phyloP scores from a whole-genome alignment of 2,113 vertebrate genomes.

The Hepsetus odoe region DNA sequence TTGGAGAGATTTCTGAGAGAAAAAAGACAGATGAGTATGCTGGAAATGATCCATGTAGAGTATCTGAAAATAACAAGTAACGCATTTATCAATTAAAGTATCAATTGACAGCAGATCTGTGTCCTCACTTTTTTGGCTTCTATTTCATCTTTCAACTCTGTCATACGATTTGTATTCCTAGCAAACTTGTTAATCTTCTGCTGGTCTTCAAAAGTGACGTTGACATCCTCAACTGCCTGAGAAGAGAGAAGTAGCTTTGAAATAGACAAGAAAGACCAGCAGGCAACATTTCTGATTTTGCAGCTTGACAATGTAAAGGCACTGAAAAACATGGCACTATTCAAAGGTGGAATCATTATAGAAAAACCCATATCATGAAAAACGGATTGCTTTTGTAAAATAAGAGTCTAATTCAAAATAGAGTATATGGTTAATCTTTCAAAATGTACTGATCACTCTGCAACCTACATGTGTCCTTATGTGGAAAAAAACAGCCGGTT shows the following conservation, averaged over 20 bases:
- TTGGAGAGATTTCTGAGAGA: slow-evolving; percentile 88
- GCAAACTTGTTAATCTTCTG: slow-evolving; percentile 99
- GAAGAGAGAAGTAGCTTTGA: neutral
- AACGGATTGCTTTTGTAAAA: too few relatives aligned
- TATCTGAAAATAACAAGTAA: neutral
- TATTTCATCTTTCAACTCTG: slow-evolving; percentile 95
- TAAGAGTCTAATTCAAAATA: too few relatives aligned
- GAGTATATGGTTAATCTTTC: too few relatives aligned
- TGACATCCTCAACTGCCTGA: slow-evolving; percentile 94
- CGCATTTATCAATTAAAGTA: neutral
- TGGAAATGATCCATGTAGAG: neutral
- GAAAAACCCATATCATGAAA: too few relatives aligned
- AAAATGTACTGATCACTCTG: too few relatives aligned
- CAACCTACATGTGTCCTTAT: too few relatives aligned
- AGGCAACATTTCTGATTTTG: too few relatives aligned
- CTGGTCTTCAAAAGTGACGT: slow-evolving; percentile 96
- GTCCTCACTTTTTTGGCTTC: slow-evolving; percentile 87
- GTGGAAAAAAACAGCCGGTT: too few relatives aligned
- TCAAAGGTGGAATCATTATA: too few relatives aligned
- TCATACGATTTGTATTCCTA: slow-evolving; percentile 92
- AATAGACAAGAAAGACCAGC: neutral
- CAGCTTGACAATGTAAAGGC: too few relatives aligned
- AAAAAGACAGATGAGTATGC: neutral
- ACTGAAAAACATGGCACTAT: too few relatives aligned
- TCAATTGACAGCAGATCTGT: neutral